These are phyloP conservation scores for Caenorhabditis sp. DNA, from an alignment of 2,888 invertebrate genomes.

Conservation along the genomic window DNA sequence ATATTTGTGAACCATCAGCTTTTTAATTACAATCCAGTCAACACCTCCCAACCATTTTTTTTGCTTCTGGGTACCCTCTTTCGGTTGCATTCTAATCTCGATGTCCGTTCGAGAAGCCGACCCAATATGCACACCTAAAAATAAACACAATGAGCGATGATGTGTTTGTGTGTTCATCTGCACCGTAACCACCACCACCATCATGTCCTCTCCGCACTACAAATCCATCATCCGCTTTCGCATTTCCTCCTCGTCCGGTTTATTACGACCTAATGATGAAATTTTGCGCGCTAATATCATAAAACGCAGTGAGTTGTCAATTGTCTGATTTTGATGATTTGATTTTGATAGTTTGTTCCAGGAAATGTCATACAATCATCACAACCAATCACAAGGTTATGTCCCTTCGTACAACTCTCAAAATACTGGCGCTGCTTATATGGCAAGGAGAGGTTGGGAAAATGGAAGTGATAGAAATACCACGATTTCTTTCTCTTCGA, in stretches of 20 bases:
- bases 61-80: not conserved
- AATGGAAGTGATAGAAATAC: conserved; percentile 48
- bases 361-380: conserved; percentile 64
- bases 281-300: conserved; percentile 25
- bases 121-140: conserved; percentile 45
- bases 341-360: not conserved
- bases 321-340: not conserved
- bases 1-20: too few relatives aligned
- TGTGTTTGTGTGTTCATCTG: conserved; percentile 65
- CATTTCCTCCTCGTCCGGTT: conserved; percentile 27
- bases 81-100: conserved; percentile 13
- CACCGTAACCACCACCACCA: conserved; percentile 44
- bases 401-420: conserved; percentile 65
- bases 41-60: not conserved
- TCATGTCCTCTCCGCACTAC: conserved; percentile 48
- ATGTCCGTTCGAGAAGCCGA: conserved; percentile 25
- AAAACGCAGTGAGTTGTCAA: conserved; percentile 7
- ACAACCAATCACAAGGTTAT: conserved; percentile 61
- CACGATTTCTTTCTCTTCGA: conserved; percentile 50
- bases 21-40: too few relatives aligned
- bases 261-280: conserved; percentile 56
- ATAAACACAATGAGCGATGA: conserved; percentile 61
- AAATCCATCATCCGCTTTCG: conserved; percentile 31
- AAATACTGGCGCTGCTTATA: conserved; percentile 67
- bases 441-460: conserved; percentile 68